Base-by-base conservation (phyloP, 2,113 vertebrate genomes). In the Baryphthengus martii region DNA sequence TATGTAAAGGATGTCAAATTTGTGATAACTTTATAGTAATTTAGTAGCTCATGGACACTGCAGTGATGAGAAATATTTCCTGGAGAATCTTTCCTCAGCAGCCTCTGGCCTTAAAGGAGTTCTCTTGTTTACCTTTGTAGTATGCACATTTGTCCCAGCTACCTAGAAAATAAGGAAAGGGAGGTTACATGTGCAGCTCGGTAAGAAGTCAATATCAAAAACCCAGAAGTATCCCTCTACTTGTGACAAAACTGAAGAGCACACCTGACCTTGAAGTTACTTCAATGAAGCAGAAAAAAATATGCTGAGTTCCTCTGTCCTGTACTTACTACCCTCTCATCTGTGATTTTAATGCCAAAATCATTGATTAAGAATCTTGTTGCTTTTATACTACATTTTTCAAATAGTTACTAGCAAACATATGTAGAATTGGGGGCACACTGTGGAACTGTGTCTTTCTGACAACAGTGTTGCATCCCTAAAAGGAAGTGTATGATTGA, bases 1-100 rank as follows among this genome's bases (percentile, higher is more conserved):
- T 97, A 88, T 88, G 94, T 49, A 85, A 85, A 97, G 93, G 81
- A 98, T 98, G 96, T 95, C 90, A 97, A 98, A 98, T 97, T 97
- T 97, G 94, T 18, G 11, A 80, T 90, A 94, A 83, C 39, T 96
- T 97, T 93, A 91, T 88, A 88, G 86, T 61, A 93, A 93, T 97
- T 93, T 85, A 95, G 75, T 94, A 95, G 85, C 68, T 94, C 83
- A 74, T 63, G 88, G 88, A 85, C 87, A 90, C 87, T 91, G 37
- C 49, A 78, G 31, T 83, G 79, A 96, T 86, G 80, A 97, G 85
- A 95, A 98, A 78, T 77, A 93, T 68, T 92, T 89, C 88, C 88
- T 95, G 89, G 21, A 94, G 75, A 93, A 85, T 42, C 39, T 82
- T 50, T 86, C 33, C n/a, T 77, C 61, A 44, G 44, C 21, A 86